Conservation (phyloP, 2,888 invertebrate genomes). For the Drosophila demipolita region DNA sequence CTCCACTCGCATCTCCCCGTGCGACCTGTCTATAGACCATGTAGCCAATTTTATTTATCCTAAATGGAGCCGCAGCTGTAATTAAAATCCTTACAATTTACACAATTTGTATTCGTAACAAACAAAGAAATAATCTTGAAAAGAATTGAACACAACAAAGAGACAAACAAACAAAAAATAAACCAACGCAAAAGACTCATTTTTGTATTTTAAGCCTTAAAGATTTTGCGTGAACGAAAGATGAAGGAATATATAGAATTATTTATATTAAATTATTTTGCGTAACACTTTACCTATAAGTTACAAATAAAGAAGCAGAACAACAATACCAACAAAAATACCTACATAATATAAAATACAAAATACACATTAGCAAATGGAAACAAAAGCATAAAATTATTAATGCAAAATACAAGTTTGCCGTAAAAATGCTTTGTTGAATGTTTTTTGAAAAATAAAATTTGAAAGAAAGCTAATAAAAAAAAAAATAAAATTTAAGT, state of each 20-base stretch:
- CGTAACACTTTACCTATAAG: slow-evolving; percentile 43
- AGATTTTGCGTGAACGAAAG: slow-evolving; percentile 35
- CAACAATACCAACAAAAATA: slow-evolving; percentile 34
- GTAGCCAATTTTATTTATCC: slow-evolving; percentile 47
- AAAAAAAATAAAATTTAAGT: not conserved
- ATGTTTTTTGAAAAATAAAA: slow-evolving; percentile 68
- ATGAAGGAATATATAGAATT: slow-evolving; percentile 49
- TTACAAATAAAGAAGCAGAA: not conserved
- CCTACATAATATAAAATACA: slow-evolving; percentile 19
- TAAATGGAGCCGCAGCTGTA: slow-evolving; percentile 22
- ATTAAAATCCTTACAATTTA: slow-evolving; percentile 16
- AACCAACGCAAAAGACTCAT: slow-evolving; percentile 53
- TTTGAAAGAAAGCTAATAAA: slow-evolving; percentile 38
- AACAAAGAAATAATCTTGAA: not conserved
- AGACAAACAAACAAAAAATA: not conserved
- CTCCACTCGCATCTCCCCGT: not conserved
- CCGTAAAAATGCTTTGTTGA: slow-evolving; percentile 69
- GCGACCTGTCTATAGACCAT: slow-evolving; percentile 10
- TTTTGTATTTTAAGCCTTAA: slow-evolving; percentile 59
- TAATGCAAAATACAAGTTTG: slow-evolving; percentile 38
- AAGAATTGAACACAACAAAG: not conserved
- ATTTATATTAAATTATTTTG: slow-evolving; percentile 62
- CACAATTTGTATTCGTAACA: slow-evolving; percentile 6
- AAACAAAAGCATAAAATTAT: slow-evolving; percentile 8
- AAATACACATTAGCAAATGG: slow-evolving; percentile 33